phyloP scores from a whole-genome alignment of 2,888 invertebrate species.

The Carcina quercana region DNA sequence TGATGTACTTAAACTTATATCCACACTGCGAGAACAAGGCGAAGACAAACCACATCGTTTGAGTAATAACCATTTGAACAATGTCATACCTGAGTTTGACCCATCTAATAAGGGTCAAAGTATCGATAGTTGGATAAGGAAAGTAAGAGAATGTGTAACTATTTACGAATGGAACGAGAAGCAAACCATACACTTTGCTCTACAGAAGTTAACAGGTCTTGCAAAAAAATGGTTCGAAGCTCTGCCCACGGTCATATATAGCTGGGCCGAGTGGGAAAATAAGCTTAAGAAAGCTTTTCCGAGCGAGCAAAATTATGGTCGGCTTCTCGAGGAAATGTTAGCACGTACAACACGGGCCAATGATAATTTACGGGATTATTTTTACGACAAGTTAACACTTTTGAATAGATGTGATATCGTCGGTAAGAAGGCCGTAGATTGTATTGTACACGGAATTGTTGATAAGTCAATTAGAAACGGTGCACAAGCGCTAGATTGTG shows the following conservation, averaged over 20 bases:
- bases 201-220: conserved; percentile 12
- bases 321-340: conserved; percentile 15
- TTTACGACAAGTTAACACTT: conserved; percentile 14
- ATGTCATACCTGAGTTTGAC: conserved; percentile 7
- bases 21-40: no score
- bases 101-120: conserved; percentile 6
- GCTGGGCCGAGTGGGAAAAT: conserved; percentile 16
- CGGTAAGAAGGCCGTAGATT: conserved; percentile 18
- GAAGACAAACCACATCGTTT: no score
- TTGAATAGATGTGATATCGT: conserved; percentile 14
- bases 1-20: no score
- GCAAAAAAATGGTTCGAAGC: conserved; percentile 16
- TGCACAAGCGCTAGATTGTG: conserved; percentile 13
- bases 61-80: background rate
- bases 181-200: conserved; percentile 14
- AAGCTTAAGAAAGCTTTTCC: conserved; percentile 16
- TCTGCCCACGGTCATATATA: conserved; percentile 9
- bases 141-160: conserved; percentile 8
- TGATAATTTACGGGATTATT: conserved; percentile 13
- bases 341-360: conserved; percentile 1
- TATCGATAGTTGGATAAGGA: conserved; percentile 8
- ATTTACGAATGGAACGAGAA: conserved; percentile 14
- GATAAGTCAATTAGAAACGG: conserved; percentile 12
- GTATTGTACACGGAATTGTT: conserved; percentile 16
- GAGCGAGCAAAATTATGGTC: conserved; percentile 15